Percentiles rank a stretch among this genome's conserved stretches.
phyloP scores from a whole-genome alignment of 2,113 vertebrate genomes.

The Harpagus bidentatus region DNA sequence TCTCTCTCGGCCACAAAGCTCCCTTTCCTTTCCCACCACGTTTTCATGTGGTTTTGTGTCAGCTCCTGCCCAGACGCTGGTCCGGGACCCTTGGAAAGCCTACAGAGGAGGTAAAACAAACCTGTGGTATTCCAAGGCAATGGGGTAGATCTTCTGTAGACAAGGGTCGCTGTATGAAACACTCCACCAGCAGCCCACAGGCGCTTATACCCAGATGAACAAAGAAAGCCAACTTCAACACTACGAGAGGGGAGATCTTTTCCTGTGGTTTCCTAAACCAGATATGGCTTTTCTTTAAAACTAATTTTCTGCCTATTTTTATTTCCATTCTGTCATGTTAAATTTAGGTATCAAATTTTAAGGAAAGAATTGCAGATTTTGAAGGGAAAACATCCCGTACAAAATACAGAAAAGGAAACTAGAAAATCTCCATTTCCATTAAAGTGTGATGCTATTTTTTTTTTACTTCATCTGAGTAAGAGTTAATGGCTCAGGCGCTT shows the following conservation, averaged over 20 bases:
- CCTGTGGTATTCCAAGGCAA: too few relatives aligned
- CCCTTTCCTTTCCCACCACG: background rate
- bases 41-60: background rate
- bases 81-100: background rate
- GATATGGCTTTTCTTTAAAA: background rate
- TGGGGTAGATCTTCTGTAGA: fast-evolving
- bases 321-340: background rate
- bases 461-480: background rate
- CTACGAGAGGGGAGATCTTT: background rate
- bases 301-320: background rate
- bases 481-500: background rate
- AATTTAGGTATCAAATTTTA: background rate
- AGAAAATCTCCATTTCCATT: background rate
- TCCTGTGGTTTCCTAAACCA: background rate
- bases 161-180: fast-evolving
- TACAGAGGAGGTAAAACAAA: background rate
- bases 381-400: background rate
- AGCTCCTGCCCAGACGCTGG: background rate
- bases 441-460: background rate
- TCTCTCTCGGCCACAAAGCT: background rate
- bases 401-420: background rate
- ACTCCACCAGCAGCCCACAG: background rate
- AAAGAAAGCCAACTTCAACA: fast-evolving
- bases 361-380: background rate
- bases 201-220: background rate